These are phyloP conservation scores for Carabus problematicus DNA, from an alignment of 2,888 invertebrate genomes.

Conservation along the genomic window DNA sequence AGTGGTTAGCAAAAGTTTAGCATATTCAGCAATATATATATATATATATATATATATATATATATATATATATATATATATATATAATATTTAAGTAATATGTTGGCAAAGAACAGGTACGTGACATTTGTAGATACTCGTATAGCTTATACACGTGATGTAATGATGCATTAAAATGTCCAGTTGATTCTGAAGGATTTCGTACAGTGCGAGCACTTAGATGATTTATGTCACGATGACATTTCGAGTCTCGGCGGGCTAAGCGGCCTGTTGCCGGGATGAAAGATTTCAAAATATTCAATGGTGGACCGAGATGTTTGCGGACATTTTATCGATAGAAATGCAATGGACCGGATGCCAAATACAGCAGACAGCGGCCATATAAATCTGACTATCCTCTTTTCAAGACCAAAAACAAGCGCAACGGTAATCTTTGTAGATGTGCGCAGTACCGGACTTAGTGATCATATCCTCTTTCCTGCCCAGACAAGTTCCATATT, in stretches of 20 bases:
- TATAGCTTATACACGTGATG: too few species aligned
- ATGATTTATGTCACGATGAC: slow-evolving; percentile 34
- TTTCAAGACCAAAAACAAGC: slow-evolving; percentile 37
- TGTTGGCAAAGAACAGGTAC: too few species aligned
- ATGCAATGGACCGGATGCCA: slow-evolving; percentile 40
- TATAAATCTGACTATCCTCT: slow-evolving; percentile 39
- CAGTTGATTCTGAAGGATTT: too few species aligned
- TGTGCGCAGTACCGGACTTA: slow-evolving; percentile 8
- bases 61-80: too few species aligned
- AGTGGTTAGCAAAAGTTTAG: too few species aligned
- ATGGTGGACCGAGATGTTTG: slow-evolving; percentile 32
- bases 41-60: too few species aligned
- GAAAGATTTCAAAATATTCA: slow-evolving; percentile 42
- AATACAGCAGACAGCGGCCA: slow-evolving; percentile 36
- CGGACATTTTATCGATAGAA: slow-evolving; percentile 38
- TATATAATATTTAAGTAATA: too few species aligned
- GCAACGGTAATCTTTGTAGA: slow-evolving; percentile 33
- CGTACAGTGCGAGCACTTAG: slow-evolving; percentile 6
- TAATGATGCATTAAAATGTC: too few species aligned
- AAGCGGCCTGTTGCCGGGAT: slow-evolving; percentile 5
- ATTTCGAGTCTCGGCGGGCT: slow-evolving; percentile 30
- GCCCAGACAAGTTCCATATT: too few species aligned
- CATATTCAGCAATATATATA: too few species aligned
- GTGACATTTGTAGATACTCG: too few species aligned
- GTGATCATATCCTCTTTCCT: too few species aligned